These are phyloP conservation scores for Limnephilus marmoratus DNA, from an alignment of 2,888 invertebrate species.

Conservation along the genomic window DNA sequence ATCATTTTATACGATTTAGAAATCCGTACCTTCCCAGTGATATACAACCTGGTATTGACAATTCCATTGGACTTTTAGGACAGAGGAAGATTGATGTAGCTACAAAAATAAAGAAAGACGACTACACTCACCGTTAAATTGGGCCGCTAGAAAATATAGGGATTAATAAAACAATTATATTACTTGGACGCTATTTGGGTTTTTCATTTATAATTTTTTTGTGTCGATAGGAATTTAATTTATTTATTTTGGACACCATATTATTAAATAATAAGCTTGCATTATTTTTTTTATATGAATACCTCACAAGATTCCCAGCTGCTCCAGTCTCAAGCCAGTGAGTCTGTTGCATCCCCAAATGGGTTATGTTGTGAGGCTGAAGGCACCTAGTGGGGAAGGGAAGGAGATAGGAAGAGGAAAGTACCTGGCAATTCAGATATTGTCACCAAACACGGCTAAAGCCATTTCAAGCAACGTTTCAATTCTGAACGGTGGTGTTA, in stretches of 20 bases:
- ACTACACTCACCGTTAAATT: background rate
- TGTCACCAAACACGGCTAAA: no score
- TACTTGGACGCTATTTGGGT: background rate
- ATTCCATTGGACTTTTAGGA: background rate
- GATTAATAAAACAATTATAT: background rate
- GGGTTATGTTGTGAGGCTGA: no score
- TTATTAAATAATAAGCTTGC: no score
- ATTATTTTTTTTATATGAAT: no score
- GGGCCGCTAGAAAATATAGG: background rate
- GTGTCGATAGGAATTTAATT: background rate
- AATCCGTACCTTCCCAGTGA: background rate
- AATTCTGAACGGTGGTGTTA: no score
- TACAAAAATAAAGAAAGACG: background rate
- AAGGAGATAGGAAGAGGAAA: no score
- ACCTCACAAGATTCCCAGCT: no score
- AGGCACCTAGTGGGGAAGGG: no score
- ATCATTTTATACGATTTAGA: background rate
- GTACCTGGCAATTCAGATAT: no score
- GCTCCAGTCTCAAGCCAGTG: no score
- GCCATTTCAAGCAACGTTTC: no score
- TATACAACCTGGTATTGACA: background rate
- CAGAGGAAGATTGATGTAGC: background rate
- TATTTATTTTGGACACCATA: background rate
- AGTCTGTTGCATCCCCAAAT: no score
- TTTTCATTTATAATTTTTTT: background rate